Conservation (phyloP, 2,797 vertebrate genomes). For the Mus caroli region DNA sequence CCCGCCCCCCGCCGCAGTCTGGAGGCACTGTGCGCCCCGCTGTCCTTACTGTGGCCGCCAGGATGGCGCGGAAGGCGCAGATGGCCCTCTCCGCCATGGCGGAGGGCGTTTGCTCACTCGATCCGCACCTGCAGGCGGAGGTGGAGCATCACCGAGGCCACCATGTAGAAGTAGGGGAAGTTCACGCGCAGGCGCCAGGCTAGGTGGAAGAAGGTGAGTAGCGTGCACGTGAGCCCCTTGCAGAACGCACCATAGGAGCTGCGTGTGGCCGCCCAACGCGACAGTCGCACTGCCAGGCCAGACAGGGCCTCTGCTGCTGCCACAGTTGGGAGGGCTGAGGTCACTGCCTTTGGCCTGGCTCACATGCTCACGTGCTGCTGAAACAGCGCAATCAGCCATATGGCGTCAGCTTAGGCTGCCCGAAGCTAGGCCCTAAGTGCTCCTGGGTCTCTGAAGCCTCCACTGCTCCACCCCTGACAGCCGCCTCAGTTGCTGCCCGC, state of each 20-base stretch:
- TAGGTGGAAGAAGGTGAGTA: constrained; percentile 96
- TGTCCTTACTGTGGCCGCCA: background rate
- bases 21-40: background rate
- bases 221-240: constrained; percentile 95
- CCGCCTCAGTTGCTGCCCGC: accelerated
- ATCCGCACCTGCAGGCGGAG: constrained; percentile 89
- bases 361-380: background rate
- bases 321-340: constrained; percentile 67
- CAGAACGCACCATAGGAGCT: constrained; percentile 95
- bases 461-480: accelerated
- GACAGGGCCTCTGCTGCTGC: constrained; percentile 90
- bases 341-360: constrained; percentile 49
- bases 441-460: accelerated
- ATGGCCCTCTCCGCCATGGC: background rate
- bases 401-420: accelerated
- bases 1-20: too few relatives aligned
- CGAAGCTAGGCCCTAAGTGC: background rate
- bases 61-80: background rate
- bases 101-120: constrained; percentile 63
- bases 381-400: accelerated
- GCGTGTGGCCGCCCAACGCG: constrained; percentile 92
- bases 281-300: constrained; percentile 92
- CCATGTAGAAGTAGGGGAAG: constrained; percentile 97
- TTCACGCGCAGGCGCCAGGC: constrained; percentile 89
- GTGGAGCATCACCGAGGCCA: constrained; percentile 98